Percentiles rank a stretch among this genome's conserved stretches.
phyloP scores from a whole-genome alignment of 2,888 invertebrate species.

The Zootermopsis nevadensis region DNA sequence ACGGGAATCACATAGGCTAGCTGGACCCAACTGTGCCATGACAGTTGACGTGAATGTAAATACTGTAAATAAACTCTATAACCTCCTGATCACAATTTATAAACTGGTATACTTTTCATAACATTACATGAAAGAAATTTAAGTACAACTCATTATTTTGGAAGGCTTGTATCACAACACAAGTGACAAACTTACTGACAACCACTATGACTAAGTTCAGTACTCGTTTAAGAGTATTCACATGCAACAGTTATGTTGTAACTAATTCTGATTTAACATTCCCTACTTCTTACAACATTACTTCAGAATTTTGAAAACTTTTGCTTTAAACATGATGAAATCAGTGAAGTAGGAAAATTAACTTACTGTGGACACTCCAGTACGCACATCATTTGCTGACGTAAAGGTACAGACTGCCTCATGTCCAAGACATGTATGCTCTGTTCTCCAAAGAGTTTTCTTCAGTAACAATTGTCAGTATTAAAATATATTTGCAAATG shows the following conservation, averaged over 20 bases:
- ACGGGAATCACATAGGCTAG: constrained; percentile 21
- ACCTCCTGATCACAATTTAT: constrained; percentile 18
- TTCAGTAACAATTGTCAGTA: constrained; percentile 33
- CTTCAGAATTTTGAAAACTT: constrained; percentile 14
- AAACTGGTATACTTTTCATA: background rate
- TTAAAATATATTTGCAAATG: constrained; percentile 10
- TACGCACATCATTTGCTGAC: constrained; percentile 35
- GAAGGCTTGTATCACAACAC: background rate
- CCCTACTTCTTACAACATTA: constrained; percentile 9
- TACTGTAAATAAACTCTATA: constrained; percentile 33
- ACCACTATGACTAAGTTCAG: constrained; percentile 21
- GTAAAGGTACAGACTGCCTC: constrained; percentile 30
- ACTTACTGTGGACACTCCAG: constrained; percentile 43
- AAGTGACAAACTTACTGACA: constrained; percentile 4
- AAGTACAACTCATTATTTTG: constrained; percentile 9
- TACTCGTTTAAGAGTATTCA: background rate
- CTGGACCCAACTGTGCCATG: constrained; percentile 32
- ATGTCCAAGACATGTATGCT: constrained; percentile 2
- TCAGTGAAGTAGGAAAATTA: constrained; percentile 23
- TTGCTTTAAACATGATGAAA: constrained; percentile 15
- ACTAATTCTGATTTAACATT: background rate
- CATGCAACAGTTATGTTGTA: background rate
- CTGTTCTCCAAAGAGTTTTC: constrained; percentile 20
- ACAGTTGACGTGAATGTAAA: constrained; percentile 27
- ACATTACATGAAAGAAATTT: constrained; percentile 11